These are phyloP conservation scores for Eueides isabella DNA, from an alignment of 1,140 invertebrate species.

Conservation along the genomic window DNA sequence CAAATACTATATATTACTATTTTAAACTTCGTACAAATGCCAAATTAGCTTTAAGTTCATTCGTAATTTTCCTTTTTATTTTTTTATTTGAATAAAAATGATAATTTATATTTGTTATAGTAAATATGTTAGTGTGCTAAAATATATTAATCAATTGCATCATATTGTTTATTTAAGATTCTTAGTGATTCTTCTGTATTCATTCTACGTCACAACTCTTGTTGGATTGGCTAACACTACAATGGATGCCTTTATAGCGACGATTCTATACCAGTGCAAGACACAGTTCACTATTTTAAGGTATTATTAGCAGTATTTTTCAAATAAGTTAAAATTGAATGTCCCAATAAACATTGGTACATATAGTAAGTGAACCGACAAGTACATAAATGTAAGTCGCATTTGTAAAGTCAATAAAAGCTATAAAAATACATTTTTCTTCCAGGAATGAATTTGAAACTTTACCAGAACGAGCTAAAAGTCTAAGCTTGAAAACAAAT, in stretches of 20 bases:
- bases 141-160: background rate
- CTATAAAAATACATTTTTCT: background rate
- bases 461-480: conserved; percentile 41
- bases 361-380: no score
- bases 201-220: conserved; percentile 68
- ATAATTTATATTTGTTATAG: no score
- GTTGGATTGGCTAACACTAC: conserved; percentile 73
- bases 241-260: conserved; percentile 71
- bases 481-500: conserved; percentile 4
- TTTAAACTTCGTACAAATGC: no score
- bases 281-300: conserved; percentile 64
- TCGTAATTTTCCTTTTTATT: no score
- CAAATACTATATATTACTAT: no score
- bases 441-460: conserved; percentile 53
- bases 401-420: background rate
- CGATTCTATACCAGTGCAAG: conserved; percentile 64
- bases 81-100: no score
- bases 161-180: conserved; percentile 47
- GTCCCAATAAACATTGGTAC: no score
- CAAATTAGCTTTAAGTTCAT: no score
- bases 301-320: no score
- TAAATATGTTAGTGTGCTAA: no score
- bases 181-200: conserved; percentile 56
- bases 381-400: no score
- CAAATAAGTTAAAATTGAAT: background rate